Conservation (phyloP, 2,113 vertebrate species). For the Pseudopipra pipra region DNA sequence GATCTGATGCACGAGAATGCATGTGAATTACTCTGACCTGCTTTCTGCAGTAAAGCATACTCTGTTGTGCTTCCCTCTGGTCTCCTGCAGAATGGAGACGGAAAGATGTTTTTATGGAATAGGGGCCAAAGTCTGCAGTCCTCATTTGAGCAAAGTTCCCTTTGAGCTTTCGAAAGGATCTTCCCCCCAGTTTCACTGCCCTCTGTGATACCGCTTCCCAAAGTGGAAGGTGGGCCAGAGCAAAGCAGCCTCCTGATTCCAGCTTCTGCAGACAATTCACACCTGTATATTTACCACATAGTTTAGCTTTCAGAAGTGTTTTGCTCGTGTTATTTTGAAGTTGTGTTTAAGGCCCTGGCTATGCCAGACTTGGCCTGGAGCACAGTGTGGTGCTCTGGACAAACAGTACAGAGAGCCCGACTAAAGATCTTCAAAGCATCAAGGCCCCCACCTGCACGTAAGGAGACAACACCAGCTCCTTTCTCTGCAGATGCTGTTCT, state of each 20-base stretch:
- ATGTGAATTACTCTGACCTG: background rate
- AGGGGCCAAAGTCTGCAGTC: background rate
- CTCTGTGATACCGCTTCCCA: background rate
- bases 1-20: fast-evolving
- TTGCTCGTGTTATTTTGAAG: background rate
- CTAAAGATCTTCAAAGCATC: background rate
- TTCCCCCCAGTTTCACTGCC: background rate
- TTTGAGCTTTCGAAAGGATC: background rate
- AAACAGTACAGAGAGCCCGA: background rate
- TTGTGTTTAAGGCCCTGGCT: background rate
- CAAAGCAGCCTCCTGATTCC: background rate
- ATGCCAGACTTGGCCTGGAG: background rate
- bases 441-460: background rate
- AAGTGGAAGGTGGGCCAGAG: background rate
- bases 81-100: background rate
- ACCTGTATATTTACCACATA: background rate
- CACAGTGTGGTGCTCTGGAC: fast-evolving
- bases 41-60: background rate
- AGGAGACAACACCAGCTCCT: background rate
- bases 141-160: background rate
- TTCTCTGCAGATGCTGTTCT: background rate
- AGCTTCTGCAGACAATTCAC: background rate
- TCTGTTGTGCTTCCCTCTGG: background rate
- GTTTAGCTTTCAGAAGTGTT: background rate
- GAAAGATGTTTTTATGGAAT: background rate